These are phyloP conservation scores for Agriopis aurantiaria DNA, from an alignment of 2,888 invertebrate genomes.

Conservation along the genomic window DNA sequence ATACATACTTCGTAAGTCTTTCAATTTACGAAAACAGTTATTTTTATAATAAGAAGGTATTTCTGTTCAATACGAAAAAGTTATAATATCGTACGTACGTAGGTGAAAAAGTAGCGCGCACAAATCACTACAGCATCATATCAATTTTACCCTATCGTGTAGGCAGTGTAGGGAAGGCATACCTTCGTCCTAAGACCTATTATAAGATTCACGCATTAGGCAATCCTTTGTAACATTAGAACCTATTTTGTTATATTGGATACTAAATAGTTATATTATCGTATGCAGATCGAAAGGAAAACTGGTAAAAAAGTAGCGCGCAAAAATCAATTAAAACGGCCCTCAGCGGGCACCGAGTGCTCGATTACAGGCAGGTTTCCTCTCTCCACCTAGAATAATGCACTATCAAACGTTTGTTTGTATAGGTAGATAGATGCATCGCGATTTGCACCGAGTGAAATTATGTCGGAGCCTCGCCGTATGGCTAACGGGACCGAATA, in stretches of 20 bases:
- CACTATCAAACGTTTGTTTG: slow-evolving; percentile 37
- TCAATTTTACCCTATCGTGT: background rate
- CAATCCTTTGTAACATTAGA: background rate
- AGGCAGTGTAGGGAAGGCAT: background rate
- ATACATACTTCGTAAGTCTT: no score
- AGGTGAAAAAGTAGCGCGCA: no score
- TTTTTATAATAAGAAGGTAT: no score
- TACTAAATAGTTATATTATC: background rate
- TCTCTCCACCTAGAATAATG: slow-evolving; percentile 33
- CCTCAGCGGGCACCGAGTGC: slow-evolving; percentile 24
- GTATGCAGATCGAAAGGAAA: slow-evolving; percentile 17
- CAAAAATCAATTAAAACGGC: slow-evolving; percentile 40
- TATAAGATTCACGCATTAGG: background rate
- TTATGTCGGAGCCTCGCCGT: slow-evolving; percentile 66
- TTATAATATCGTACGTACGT: no score
- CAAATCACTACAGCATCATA: background rate
- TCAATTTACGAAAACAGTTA: no score
- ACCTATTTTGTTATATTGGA: no score
- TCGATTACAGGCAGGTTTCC: slow-evolving; percentile 33
- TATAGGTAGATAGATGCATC: slow-evolving; percentile 53
- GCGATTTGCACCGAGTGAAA: slow-evolving; percentile 65
- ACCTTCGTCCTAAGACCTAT: background rate
- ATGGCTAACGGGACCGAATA: slow-evolving; percentile 72
- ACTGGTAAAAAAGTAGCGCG: slow-evolving; percentile 35
- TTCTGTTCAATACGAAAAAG: no score